These are phyloP conservation scores for Epinephelus cyanopodus DNA, from an alignment of 2,113 vertebrate genomes.

Conservation along the genomic window DNA sequence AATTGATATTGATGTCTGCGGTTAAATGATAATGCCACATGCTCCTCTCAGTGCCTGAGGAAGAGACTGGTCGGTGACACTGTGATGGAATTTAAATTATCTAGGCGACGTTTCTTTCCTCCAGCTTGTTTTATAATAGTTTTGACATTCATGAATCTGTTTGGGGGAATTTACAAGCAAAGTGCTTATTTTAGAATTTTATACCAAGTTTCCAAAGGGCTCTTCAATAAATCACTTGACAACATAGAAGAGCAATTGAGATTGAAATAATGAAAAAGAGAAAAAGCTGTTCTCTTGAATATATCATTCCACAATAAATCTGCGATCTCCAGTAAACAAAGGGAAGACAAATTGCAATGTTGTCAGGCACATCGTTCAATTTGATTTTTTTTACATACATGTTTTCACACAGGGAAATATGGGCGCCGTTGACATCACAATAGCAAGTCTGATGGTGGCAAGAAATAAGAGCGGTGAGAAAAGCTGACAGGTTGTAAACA, in stretches of 20 bases:
- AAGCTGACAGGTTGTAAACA: neutral
- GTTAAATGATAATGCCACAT: slow-evolving; percentile 50
- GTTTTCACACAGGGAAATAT: neutral
- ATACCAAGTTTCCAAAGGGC: slow-evolving; percentile 37
- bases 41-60: slow-evolving; percentile 9
- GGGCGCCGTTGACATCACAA: too few species aligned
- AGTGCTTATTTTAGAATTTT: slow-evolving; percentile 38
- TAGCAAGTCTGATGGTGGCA: neutral
- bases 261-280: slow-evolving; percentile 37
- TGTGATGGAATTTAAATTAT: slow-evolving; percentile 31
- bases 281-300: slow-evolving; percentile 31
- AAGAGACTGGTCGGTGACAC: neutral
- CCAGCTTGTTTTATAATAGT: slow-evolving; percentile 28
- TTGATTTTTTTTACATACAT: slow-evolving; percentile 8
- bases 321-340: slow-evolving; percentile 42
- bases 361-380: neutral
- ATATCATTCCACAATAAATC: slow-evolving; percentile 34
- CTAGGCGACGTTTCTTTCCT: neutral
- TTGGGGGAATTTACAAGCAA: slow-evolving; percentile 29
- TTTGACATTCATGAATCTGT: slow-evolving; percentile 29
- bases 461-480: neutral
- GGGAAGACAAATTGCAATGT: slow-evolving; percentile 12
- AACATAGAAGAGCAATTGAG: slow-evolving; percentile 44
- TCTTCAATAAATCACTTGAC: slow-evolving; percentile 52
- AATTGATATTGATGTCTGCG: slow-evolving; percentile 61